A percentile compares a stretch with the other conserved stretches of the same genome.
Conservation (phyloP, 2,888 invertebrate species). For the Nomada ruficornis region DNA sequence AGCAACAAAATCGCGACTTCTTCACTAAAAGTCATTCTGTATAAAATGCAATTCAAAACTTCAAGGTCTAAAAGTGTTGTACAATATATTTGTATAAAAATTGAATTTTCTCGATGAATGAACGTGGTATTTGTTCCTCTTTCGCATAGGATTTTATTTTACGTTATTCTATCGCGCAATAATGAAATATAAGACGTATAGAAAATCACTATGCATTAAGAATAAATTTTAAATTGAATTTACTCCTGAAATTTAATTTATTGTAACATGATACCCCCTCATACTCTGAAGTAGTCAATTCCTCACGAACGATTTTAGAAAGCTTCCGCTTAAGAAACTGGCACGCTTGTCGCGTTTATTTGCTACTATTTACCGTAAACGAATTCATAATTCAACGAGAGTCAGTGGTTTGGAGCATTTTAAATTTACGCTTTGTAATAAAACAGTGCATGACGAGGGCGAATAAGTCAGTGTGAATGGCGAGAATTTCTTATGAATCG, state of each 20-base stretch:
- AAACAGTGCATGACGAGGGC: not conserved
- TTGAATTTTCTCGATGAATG: too few species aligned
- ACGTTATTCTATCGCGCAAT: too few species aligned
- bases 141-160: too few species aligned
- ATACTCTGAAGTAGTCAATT: too few species aligned
- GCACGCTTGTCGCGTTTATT: not conserved
- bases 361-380: not conserved
- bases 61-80: too few species aligned
- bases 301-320: conserved; percentile 4
- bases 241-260: too few species aligned
- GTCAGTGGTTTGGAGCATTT: conserved; percentile 1
- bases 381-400: not conserved
- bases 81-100: too few species aligned
- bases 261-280: too few species aligned
- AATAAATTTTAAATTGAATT: too few species aligned
- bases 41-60: not conserved
- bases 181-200: too few species aligned
- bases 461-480: not conserved
- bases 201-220: too few species aligned
- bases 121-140: too few species aligned
- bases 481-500: not conserved
- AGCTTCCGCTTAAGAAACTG: not conserved
- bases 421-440: not conserved
- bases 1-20: not conserved
- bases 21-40: not conserved